These are phyloP conservation scores for Whitmania pigra DNA, from an alignment of 1,140 invertebrate genomes.

Conservation along the genomic window DNA sequence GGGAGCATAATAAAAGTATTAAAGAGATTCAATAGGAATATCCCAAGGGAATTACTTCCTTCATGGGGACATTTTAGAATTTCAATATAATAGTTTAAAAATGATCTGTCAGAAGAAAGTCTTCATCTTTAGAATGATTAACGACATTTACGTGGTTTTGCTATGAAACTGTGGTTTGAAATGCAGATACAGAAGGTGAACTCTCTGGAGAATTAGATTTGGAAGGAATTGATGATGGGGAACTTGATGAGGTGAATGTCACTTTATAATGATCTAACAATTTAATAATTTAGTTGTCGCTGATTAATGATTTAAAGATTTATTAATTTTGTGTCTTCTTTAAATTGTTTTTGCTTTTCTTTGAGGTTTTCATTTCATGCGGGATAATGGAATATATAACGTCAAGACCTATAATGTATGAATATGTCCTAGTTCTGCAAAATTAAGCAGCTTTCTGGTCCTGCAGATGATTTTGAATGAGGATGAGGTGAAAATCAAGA, in stretches of 20 bases:
- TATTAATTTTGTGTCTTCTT: background rate
- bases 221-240: slow-evolving; percentile 69
- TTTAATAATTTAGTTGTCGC: too few relatives aligned
- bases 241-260: slow-evolving; percentile 53
- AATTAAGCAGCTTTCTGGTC: slow-evolving; percentile 12
- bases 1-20: too few relatives aligned
- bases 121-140: too few relatives aligned
- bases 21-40: too few relatives aligned
- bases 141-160: background rate
- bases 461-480: slow-evolving; percentile 64
- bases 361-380: background rate
- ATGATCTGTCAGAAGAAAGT: too few relatives aligned
- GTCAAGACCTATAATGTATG: background rate
- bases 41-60: too few relatives aligned
- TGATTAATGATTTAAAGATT: background rate
- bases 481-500: slow-evolving; percentile 64
- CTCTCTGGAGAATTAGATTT: slow-evolving; percentile 58
- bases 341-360: background rate
- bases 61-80: too few relatives aligned
- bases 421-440: slow-evolving; percentile 1
- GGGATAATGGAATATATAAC: background rate
- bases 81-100: too few relatives aligned
- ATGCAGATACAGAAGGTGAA: background rate
- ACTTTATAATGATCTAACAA: too few relatives aligned
- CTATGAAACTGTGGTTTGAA: background rate